These are phyloP conservation scores for Lasioglossum morio DNA, from an alignment of 2,888 invertebrate genomes.

Conservation along the genomic window DNA sequence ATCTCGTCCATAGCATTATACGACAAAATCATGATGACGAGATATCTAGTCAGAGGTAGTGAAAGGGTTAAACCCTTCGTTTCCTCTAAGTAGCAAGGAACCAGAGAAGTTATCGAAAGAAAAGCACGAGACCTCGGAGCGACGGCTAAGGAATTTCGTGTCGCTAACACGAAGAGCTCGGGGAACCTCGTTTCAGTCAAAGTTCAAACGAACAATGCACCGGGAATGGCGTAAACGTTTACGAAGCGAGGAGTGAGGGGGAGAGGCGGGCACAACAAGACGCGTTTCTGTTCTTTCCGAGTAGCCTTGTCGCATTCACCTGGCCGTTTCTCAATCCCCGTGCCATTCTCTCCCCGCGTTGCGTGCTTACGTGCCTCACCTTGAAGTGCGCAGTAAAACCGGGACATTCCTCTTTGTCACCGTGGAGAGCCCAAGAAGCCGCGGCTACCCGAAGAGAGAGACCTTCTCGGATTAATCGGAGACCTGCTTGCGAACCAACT, in stretches of 20 bases:
- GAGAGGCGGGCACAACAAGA: background rate
- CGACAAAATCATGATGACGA: too few relatives aligned
- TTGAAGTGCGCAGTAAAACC: conserved; percentile 61
- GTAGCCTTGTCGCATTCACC: conserved; percentile 47
- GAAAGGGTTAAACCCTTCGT: background rate
- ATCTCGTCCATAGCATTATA: too few relatives aligned
- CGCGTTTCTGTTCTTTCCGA: conserved; percentile 35
- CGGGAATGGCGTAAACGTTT: conserved; percentile 20
- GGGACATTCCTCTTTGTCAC: conserved; percentile 66
- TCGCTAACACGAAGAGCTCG: conserved; percentile 12
- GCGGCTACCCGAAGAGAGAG: conserved; percentile 35
- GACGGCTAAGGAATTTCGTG: background rate
- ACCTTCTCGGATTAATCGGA: conserved; percentile 52
- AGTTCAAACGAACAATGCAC: conserved; percentile 22
- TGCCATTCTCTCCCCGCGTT: conserved; percentile 36
- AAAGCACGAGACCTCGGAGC: background rate
- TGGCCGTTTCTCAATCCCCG: conserved; percentile 46
- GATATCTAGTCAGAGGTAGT: too few relatives aligned
- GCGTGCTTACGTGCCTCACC: conserved; percentile 65
- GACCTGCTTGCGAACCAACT: background rate
- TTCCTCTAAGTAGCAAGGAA: background rate
- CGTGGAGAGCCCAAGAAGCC: conserved; percentile 11
- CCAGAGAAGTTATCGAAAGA: background rate
- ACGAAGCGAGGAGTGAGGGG: background rate
- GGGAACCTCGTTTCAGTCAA: background rate